Percentiles rank a stretch among this genome's conserved stretches.
Conservation (phyloP, 2,888 invertebrate species). For the Thymelicus sylvestris region DNA sequence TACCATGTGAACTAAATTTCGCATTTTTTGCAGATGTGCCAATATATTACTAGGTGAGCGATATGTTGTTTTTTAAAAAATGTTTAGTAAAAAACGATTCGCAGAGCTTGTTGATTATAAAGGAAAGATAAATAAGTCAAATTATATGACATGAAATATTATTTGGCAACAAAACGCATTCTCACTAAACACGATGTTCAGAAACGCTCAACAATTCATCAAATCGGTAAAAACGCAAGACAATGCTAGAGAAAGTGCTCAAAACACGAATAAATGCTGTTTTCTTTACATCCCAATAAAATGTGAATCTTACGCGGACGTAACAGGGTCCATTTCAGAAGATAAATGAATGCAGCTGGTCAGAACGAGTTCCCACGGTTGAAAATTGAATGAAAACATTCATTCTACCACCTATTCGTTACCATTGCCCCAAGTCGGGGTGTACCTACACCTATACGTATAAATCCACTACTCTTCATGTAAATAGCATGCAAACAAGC, state of each 20-base stretch:
- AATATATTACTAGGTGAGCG: no score
- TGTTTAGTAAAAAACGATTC: no score
- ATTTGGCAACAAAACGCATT: neutral
- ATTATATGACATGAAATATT: slow-evolving; percentile 1
- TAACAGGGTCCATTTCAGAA: neutral
- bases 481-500: no score
- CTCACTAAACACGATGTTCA: slow-evolving; percentile 16
- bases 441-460: neutral
- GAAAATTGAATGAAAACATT: slow-evolving; percentile 49
- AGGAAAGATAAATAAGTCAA: neutral
- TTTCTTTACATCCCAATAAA: neutral
- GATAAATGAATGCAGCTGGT: slow-evolving; percentile 19
- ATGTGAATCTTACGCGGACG: neutral
- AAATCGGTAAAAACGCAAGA: slow-evolving; percentile 39
- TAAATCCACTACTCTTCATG: no score
- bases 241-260: slow-evolving; percentile 40
- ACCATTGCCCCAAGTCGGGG: slow-evolving; percentile 22
- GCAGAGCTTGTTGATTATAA: no score
- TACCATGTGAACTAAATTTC: no score
- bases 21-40: no score
- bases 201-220: slow-evolving; percentile 37
- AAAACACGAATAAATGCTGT: slow-evolving; percentile 34
- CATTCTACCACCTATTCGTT: slow-evolving; percentile 37
- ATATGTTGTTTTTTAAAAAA: no score
- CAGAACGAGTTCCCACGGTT: slow-evolving; percentile 45